Percentiles rank a stretch among this genome's conserved stretches.
These are phyloP conservation scores for Mirza zaza DNA, from an alignment of 2,113 vertebrate genomes.

Conservation along the genomic window DNA sequence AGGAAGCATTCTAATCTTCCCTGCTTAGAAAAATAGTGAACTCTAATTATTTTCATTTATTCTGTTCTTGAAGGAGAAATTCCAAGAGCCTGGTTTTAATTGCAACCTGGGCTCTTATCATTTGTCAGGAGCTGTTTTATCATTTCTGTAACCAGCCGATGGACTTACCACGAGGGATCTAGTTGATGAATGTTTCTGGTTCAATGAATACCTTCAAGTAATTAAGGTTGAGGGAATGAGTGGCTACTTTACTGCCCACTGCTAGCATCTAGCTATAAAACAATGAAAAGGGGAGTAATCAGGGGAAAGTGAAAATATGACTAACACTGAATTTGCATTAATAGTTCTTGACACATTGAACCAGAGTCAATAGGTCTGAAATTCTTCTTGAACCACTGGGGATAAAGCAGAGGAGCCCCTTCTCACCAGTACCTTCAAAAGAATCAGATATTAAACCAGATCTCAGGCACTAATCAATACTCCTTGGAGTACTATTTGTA, in stretches of 20 bases:
- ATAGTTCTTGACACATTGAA: background rate
- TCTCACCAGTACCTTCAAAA: constrained; percentile 1
- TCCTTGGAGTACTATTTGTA: background rate
- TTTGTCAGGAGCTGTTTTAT: background rate
- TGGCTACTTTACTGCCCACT: background rate
- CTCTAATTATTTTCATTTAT: constrained; percentile 43
- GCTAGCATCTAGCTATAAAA: background rate
- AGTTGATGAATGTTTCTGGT: constrained; percentile 14
- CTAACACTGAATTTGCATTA: background rate
- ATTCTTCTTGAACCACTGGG: background rate
- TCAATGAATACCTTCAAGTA: constrained; percentile 8
- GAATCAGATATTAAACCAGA: background rate
- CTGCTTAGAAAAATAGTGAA: constrained; percentile 20
- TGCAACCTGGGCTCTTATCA: background rate
- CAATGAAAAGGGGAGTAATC: background rate
- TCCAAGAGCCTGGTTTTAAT: constrained; percentile 21
- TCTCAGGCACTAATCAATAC: background rate
- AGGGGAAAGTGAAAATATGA: background rate
- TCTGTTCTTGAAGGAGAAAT: constrained; percentile 16
- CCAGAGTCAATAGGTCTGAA: background rate
- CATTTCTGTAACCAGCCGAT: background rate
- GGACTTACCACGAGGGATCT: background rate
- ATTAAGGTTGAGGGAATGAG: background rate
- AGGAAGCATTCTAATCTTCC: background rate
- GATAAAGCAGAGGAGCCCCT: background rate